Conservation (phyloP, 2,888 invertebrate species). For the Dryobotodes eremita region DNA sequence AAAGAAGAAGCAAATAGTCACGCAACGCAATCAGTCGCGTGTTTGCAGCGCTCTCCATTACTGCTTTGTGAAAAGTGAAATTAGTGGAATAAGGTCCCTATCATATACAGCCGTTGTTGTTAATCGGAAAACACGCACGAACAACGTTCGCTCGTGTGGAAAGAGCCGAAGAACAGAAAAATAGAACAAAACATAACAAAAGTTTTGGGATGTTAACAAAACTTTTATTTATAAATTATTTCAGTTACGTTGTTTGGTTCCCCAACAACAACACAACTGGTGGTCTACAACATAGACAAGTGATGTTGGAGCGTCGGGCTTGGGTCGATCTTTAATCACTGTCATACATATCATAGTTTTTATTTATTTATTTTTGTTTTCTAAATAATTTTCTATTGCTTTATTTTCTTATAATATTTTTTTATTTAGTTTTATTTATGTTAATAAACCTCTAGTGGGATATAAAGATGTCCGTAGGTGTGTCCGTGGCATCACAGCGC, state of each 20-base stretch:
- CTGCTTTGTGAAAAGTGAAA: constrained; percentile 45
- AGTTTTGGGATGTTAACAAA: not conserved
- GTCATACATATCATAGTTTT: no score
- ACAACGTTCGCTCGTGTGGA: constrained; percentile 10
- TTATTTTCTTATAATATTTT: no score
- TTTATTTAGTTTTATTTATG: no score
- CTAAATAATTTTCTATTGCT: no score
- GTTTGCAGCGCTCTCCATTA: constrained; percentile 31
- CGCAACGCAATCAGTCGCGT: constrained; percentile 44
- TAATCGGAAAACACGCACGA: constrained; percentile 24
- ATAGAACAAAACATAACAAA: not conserved
- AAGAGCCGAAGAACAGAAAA: not conserved
- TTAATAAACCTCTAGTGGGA: no score
- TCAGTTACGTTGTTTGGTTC: not conserved
- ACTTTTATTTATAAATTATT: not conserved
- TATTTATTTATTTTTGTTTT: no score
- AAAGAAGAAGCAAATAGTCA: constrained; percentile 35
- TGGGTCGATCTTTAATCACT: no score
- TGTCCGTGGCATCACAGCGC: no score
- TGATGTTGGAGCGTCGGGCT: no score
- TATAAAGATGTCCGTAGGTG: no score
- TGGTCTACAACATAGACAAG: no score
- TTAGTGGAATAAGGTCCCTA: constrained; percentile 17
- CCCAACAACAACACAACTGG: no score
- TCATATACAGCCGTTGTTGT: constrained; percentile 31